Percentiles rank a stretch among this genome's conserved stretches.
Evolutionary conservation across 2,888 invertebrate species (phyloP).

Genomic region (Dolichopus griseipennis): DNA sequence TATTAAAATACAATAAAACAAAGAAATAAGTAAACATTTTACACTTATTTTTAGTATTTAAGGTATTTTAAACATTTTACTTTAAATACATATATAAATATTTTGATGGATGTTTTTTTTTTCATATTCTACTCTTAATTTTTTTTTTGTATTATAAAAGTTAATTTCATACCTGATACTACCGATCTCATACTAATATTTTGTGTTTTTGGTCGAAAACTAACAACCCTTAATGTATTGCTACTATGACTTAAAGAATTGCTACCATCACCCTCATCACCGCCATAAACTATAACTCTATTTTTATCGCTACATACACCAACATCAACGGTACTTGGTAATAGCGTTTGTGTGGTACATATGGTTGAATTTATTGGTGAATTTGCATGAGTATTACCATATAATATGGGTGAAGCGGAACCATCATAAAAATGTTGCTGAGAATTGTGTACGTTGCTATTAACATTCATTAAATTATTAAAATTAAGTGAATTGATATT

Average conservation of each 20-base stretch:
- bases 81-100: not conserved
- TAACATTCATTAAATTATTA: not conserved
- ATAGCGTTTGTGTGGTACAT: conserved; percentile 15
- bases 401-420: conserved; percentile 13
- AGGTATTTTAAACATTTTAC: not conserved
- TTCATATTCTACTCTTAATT: not conserved
- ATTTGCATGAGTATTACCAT: not conserved
- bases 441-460: conserved; percentile 17
- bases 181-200: conserved; percentile 40
- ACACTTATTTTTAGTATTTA: not conserved
- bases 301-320: not conserved
- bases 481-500: not conserved
- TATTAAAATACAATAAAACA: not conserved
- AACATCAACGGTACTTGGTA: conserved; percentile 20
- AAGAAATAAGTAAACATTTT: too few species aligned
- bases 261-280: conserved; percentile 18
- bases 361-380: not conserved
- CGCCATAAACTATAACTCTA: not conserved
- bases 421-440: conserved; percentile 28
- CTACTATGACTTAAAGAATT: conserved; percentile 17
- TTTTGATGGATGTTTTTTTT: not conserved
- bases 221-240: conserved; percentile 27
- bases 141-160: not conserved
- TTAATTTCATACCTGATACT: conserved; percentile 35
- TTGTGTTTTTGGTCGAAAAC: conserved; percentile 31